Conservation (phyloP, 2,797 vertebrate species). For the Poeciliopsis paucimaculata region DNA sequence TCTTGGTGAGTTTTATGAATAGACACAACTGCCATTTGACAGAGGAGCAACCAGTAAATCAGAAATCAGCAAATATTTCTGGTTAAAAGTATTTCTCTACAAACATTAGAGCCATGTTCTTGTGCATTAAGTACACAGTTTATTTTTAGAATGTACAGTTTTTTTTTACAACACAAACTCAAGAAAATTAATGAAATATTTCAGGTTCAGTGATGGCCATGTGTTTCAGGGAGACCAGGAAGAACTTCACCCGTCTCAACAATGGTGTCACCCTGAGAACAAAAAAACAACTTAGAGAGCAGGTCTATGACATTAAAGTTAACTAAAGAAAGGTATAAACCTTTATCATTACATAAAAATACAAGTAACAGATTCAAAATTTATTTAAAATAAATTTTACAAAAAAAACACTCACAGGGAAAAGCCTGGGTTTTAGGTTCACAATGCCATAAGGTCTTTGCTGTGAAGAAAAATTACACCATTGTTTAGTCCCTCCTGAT, state of each 20-base stretch:
- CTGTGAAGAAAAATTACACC: conserved; percentile 68
- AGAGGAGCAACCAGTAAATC: background rate
- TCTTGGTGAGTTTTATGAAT: background rate
- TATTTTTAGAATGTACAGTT: conserved; percentile 78
- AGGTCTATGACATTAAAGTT: background rate
- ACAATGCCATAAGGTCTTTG: conserved; percentile 82
- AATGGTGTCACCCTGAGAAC: conserved; percentile 86
- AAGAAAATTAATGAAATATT: conserved; percentile 56
- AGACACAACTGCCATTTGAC: background rate
- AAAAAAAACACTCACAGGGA: conserved; percentile 84
- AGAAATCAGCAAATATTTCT: background rate
- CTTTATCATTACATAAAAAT: background rate
- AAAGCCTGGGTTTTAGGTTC: conserved; percentile 80
- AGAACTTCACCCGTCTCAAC: conserved; percentile 90
- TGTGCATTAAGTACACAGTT: conserved; percentile 25
- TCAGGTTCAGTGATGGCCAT: conserved; percentile 84
- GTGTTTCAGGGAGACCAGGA: conserved; percentile 81
- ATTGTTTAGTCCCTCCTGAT: conserved; percentile 4
- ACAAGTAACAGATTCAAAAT: conserved; percentile 6
- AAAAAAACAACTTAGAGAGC: conserved; percentile 15
- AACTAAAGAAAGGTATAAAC: background rate
- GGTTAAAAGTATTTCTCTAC: background rate
- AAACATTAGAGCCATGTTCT: conserved; percentile 3
- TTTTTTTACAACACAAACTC: conserved; percentile 72
- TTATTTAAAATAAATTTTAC: too few relatives aligned